Base-by-base conservation (phyloP, 2,797 vertebrate genomes). In the Mormyrus proboscirostris region DNA sequence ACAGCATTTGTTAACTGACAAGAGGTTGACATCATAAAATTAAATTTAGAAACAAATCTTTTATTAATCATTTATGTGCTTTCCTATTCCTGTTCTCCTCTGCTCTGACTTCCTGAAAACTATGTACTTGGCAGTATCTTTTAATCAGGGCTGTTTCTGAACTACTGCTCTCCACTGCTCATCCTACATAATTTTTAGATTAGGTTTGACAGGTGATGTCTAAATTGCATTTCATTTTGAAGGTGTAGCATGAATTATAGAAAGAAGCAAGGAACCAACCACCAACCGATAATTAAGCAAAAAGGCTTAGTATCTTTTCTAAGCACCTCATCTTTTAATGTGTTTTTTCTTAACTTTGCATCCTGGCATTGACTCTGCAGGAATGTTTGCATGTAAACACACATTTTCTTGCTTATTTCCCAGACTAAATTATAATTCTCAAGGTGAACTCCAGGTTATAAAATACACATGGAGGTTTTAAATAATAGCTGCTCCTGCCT, bases 201-300 rank as follows among this genome's bases (percentile, higher is more conserved):
- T 29, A 57, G 50, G 62, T 83, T 25, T 88, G 89, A 88, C 89
- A 90, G 89, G 51, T n/a, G n/a, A 38, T 4, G n/a, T 91, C 90
- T 89, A 92, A 92, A 93, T 92, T 90, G 82, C 89, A 85, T 93
- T 92, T 93, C 57, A 89, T 91, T 93, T 92, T 90, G 90, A 91
- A 93, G 89, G 90, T 92, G 90, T 93, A 91, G 84, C 90, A 92
- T 92, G 88, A 92, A 92, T 93, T 90, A 91, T 91, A 87, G 87
- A 91, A 41, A 38, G 88, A n/a, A 62, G 79, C 84, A 87, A 90
- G 89, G 86, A 90, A 87, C 38, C 50, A 89, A 89, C 73, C 82
- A 51, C 22, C 47, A 51, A 84, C 82, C 44, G 44, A 84, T 44
- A 25, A 84, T 84, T 51, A 25, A 25, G n/a, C 47, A 10, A 44